Evolutionary conservation across 2,113 vertebrate species (phyloP).

Genomic region (Phaethon lepturus): DNA sequence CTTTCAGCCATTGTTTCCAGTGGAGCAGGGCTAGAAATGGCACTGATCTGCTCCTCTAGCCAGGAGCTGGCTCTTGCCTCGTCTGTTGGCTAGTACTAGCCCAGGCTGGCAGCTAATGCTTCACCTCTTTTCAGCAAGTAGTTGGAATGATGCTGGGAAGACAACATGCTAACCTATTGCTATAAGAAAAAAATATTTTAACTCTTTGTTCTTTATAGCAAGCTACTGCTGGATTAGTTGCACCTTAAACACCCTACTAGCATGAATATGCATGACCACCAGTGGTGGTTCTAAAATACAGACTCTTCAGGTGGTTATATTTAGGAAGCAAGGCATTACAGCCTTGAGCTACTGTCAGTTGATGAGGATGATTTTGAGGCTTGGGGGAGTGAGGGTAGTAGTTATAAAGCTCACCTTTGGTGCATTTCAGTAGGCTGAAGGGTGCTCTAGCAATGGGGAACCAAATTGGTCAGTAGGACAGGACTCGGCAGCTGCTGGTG

Average conservation of each 20-base stretch:
- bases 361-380: background rate
- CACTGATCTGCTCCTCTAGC: background rate
- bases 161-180: too few relatives aligned
- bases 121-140: background rate
- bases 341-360: background rate
- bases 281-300: fast-evolving
- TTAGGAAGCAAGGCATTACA: background rate
- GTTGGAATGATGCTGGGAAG: background rate
- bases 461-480: background rate
- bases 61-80: background rate
- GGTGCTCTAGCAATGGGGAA: background rate
- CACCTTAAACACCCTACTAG: background rate
- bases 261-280: fast-evolving
- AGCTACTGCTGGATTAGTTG: background rate
- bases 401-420: fast-evolving
- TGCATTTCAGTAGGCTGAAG: background rate
- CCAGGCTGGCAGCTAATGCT: background rate
- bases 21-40: background rate
- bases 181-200: background rate
- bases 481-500: fast-evolving
- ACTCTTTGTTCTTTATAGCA: background rate
- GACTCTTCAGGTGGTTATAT: background rate
- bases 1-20: background rate
- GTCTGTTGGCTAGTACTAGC: background rate
- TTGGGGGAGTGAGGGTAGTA: background rate